phyloP scores from a whole-genome alignment of 2,888 invertebrate genomes.

The Poecilus cupreus region DNA sequence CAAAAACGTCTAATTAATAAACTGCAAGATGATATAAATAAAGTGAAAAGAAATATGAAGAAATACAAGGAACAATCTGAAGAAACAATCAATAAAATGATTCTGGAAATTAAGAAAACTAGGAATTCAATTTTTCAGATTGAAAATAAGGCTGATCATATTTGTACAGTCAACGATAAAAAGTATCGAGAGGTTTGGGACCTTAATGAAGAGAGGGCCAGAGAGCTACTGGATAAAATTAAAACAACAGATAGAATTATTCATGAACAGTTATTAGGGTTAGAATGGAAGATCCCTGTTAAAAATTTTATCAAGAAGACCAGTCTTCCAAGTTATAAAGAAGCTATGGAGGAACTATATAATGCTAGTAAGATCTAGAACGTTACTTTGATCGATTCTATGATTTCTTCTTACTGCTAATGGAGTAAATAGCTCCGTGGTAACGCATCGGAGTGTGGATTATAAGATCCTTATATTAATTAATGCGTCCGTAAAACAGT shows the following conservation, averaged over 20 bases:
- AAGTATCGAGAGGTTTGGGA: conserved; percentile 79
- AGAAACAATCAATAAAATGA: conserved; percentile 79
- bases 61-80: conserved; percentile 80
- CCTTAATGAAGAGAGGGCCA: conserved; percentile 76
- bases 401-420: no score
- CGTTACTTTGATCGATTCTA: no score
- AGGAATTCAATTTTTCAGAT: conserved; percentile 81
- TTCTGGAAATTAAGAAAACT: conserved; percentile 80
- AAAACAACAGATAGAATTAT: conserved; percentile 77
- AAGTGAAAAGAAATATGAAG: conserved; percentile 79
- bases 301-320: conserved; percentile 70
- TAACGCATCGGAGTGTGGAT: no score
- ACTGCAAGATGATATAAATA: conserved; percentile 83
- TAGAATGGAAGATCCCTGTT: conserved; percentile 76
- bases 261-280: conserved; percentile 78
- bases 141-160: conserved; percentile 81
- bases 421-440: no score
- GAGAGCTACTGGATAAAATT: conserved; percentile 74
- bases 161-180: conserved; percentile 79
- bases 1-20: conserved; percentile 86
- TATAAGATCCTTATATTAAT: no score
- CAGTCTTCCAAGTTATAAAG: conserved; percentile 73
- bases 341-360: conserved; percentile 58
- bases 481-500: no score
- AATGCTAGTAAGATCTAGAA: not conserved